Evolutionary conservation across 2,113 vertebrate genomes (phyloP).

Genomic region (Thryonomys swinderianus): DNA sequence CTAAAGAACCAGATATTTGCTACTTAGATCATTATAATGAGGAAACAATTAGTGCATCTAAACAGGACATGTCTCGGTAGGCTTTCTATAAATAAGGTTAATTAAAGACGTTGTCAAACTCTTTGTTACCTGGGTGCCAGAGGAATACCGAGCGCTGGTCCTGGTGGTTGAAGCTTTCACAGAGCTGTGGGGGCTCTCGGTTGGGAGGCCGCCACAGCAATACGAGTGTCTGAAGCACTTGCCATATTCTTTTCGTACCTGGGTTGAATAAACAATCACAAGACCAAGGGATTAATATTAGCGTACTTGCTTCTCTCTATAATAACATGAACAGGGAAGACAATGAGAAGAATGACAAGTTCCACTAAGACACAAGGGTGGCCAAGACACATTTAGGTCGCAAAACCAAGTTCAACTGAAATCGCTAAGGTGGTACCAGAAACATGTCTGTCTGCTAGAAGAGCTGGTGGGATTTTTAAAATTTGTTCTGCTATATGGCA

Average conservation of each 20-base stretch:
- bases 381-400: background rate
- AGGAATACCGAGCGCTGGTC: constrained; percentile 98
- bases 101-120: constrained; percentile 82
- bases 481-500: background rate
- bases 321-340: background rate
- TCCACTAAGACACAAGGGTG: background rate
- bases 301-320: background rate
- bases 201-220: constrained; percentile 95
- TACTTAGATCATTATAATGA: constrained; percentile 76
- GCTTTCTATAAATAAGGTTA: constrained; percentile 83
- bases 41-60: constrained; percentile 84
- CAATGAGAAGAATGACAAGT: background rate
- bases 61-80: constrained; percentile 81
- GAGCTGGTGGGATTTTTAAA: background rate
- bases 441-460: background rate
- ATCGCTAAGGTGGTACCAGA: background rate
- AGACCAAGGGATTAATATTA: background rate
- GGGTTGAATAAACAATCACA: background rate
- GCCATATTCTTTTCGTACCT: constrained; percentile 99
- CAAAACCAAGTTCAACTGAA: background rate
- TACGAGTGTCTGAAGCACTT: constrained; percentile 98
- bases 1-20: constrained; percentile 67
- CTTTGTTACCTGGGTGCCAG: constrained; percentile 96
- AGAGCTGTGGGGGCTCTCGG: constrained; percentile 97
- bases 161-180: constrained; percentile 96